Conservation (phyloP, 2,113 vertebrate genomes). For the human (Homo sapiens) region GRCh38 chr11:30495501-30496000, state of each 20-base stretch:
- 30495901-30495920: not conserved
- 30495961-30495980: not conserved
- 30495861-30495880: not conserved
- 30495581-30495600: constrained; percentile 55
- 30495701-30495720: not conserved
- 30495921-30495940: not conserved
- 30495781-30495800: not conserved
- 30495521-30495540: constrained; percentile 88
- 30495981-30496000: not conserved
- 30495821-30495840: not conserved
- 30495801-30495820: not conserved
- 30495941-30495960: not conserved
- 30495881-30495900: not conserved
- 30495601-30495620: constrained; percentile 67
- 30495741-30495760: not conserved
- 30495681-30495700: constrained; percentile 54
- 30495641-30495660: constrained; percentile 59
- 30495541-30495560: constrained; percentile 83
- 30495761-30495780: constrained; percentile 10
- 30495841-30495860: not conserved
- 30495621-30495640: constrained; percentile 34
- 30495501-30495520: constrained; percentile 97
- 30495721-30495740: not conserved
- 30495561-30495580: constrained; percentile 74
- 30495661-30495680: constrained; percentile 46